A percentile compares a stretch with the other conserved stretches of the same genome.
Evolutionary conservation across 2,888 invertebrate genomes (phyloP).

Genomic region (Cheiracanthium punctorium): DNA sequence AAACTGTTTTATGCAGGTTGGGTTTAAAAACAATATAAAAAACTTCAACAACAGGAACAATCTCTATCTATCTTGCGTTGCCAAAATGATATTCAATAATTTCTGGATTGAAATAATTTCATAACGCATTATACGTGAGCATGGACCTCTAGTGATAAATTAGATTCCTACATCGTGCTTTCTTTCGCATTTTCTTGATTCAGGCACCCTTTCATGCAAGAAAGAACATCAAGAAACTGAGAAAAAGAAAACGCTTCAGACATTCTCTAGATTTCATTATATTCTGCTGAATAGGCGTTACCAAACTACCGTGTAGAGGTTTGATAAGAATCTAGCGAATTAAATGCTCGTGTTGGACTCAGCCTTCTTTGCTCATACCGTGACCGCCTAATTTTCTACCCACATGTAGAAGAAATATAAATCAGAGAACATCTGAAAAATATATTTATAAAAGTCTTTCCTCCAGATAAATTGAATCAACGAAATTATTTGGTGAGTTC

Average conservation of each 20-base stretch:
- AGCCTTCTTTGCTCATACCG: conserved; percentile 35
- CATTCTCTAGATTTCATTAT: not conserved
- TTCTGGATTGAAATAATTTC: too few relatives aligned
- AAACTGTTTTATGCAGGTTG: too few relatives aligned
- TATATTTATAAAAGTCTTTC: too few relatives aligned
- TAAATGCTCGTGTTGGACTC: conserved; percentile 36
- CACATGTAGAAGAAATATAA: not conserved
- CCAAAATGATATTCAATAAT: too few relatives aligned
- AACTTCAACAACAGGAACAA: too few relatives aligned
- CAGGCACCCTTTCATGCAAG: not conserved
- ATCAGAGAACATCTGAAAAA: too few relatives aligned
- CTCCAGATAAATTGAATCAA: too few relatives aligned
- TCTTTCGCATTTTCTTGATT: not conserved
- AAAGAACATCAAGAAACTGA: not conserved
- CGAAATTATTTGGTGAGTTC: too few relatives aligned
- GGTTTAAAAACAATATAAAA: too few relatives aligned
- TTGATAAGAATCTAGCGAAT: conserved; percentile 44
- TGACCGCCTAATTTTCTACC: conserved; percentile 53
- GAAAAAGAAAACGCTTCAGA: not conserved
- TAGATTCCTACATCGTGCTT: not conserved
- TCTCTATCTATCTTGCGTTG: too few relatives aligned
- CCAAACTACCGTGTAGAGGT: conserved; percentile 48
- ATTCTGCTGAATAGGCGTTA: conserved; percentile 34
- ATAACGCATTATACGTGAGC: too few relatives aligned
- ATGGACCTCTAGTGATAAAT: conserved; percentile 4